Evolutionary conservation across 2,113 vertebrate species (phyloP), one percentile per base, ranked within the genome.

Genomic region (Syrmaticus mikado): DNA sequence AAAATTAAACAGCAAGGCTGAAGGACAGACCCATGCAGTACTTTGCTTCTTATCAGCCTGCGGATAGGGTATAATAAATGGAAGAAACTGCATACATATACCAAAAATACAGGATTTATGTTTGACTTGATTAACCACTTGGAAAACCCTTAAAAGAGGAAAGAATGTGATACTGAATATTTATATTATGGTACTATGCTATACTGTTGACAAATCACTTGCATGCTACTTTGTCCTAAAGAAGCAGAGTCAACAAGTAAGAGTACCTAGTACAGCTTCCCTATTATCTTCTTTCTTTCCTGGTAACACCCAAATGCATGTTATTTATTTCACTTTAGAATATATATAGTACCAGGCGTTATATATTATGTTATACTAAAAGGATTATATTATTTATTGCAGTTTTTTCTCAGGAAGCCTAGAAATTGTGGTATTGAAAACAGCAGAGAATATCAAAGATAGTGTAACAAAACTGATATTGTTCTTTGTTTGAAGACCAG

Each of bases 11-110:
- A 21, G 34, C 18, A 60, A 78, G 38, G 48, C 2, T 81, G 34
- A 16, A 71, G 11, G 15, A 41, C 0, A 88, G 10, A n/a, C 14
- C 16, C 11, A 10, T 0, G 1, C 27, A 50, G 21, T 57, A 34
- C 9, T 57, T 19, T 24, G 7, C 41, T 82, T 90, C 8, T 45
- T 85, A 40, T 21, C 13, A 76, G n/a, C 14, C 11, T 60, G 30
- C 41, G 53, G 45, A 32, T 21, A 66, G 30, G 41, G 27, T 40
- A n/a, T 11, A 41, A 38, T 19, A 72, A 45, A 79, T 68, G 70
- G 22, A 82, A 78, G 27, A 75, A 17, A 8, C 20, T 57, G 17
- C 5, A 10, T 13, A 8, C 19, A 16, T 6, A 75, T 28, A 62
- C 6, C 6, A 34, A 67, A 81, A 17, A 30, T 30, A 43, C 11